Conservation (phyloP, 2,888 invertebrate species). For the Agrotis clavis region DNA sequence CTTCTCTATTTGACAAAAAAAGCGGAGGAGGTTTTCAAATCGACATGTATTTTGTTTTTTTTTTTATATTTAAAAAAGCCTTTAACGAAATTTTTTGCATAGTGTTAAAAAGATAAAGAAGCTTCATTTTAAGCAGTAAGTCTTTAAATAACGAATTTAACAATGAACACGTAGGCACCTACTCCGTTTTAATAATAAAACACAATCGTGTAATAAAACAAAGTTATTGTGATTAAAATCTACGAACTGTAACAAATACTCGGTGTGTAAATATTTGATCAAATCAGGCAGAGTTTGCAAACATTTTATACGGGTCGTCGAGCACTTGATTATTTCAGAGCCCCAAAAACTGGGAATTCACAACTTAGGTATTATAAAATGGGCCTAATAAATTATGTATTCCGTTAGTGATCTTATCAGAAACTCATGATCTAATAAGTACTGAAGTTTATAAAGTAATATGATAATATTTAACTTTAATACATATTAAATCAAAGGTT, state of each 20-base stretch:
- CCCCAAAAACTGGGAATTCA: conserved; percentile 5
- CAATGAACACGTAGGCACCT: not conserved
- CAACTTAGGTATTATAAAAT: conserved; percentile 8
- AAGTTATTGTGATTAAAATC: conserved; percentile 33
- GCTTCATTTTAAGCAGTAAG: not conserved
- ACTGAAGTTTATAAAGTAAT: conserved; percentile 2
- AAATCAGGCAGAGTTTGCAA: conserved; percentile 27
- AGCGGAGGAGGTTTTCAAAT: no score
- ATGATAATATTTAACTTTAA: conserved; percentile 15
- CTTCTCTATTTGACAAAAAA: no score
- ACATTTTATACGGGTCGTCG: conserved; percentile 26
- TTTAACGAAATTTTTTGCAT: no score
- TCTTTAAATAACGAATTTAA: not conserved
- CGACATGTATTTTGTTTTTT: no score
- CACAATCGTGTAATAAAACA: conserved; percentile 19
- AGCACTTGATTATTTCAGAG: conserved; percentile 27
- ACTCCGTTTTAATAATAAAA: not conserved
- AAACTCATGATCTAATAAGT: conserved; percentile 11
- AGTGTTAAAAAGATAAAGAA: no score
- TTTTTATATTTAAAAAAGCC: no score
- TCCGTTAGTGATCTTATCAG: conserved; percentile 13
- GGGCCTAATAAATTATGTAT: conserved; percentile 10
- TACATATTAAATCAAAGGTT: conserved; percentile 16
- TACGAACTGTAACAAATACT: conserved; percentile 27
- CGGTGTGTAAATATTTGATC: conserved; percentile 36